A percentile compares a stretch with the other conserved stretches of the same genome.
phyloP scores from a whole-genome alignment of 2,888 invertebrate genomes.

The Dicyrtoma fusca region DNA sequence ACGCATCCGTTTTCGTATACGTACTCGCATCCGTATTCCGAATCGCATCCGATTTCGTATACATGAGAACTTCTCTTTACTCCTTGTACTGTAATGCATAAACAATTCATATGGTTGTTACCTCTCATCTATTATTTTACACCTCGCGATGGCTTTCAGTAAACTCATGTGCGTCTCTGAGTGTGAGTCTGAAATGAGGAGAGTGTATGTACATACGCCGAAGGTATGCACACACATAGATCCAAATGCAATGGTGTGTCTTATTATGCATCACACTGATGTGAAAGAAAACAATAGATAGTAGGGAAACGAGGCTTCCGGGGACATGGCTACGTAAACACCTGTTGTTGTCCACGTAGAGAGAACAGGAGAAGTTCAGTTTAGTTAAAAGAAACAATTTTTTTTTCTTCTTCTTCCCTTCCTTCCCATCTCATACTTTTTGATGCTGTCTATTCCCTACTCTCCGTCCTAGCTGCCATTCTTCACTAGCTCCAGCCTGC shows the following conservation, averaged over 20 bases:
- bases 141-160: conserved; percentile 2
- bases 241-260: not conserved
- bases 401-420: conserved; percentile 13
- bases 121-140: conserved; percentile 20
- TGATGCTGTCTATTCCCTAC: conserved; percentile 4
- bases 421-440: conserved; percentile 25
- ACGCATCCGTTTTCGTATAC: too few relatives aligned
- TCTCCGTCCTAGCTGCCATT: too few relatives aligned
- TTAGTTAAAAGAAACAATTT: conserved; percentile 37
- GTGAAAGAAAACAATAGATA: conserved; percentile 43
- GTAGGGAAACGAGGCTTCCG: conserved; percentile 57
- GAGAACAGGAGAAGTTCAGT: conserved; percentile 23
- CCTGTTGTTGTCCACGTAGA: conserved; percentile 55
- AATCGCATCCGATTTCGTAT: too few relatives aligned
- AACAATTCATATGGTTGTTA: conserved; percentile 10
- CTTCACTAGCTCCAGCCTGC: not conserved
- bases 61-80: too few relatives aligned
- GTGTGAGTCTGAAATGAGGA: not conserved
- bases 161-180: too few relatives aligned
- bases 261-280: conserved; percentile 10
- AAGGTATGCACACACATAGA: not conserved
- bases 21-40: too few relatives aligned
- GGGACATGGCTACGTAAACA: conserved; percentile 57
- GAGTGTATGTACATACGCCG: not conserved
- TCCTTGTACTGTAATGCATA: not conserved